Evolutionary conservation across 2,113 vertebrate species (phyloP).

Genomic region (Orthonyx spaldingii): DNA sequence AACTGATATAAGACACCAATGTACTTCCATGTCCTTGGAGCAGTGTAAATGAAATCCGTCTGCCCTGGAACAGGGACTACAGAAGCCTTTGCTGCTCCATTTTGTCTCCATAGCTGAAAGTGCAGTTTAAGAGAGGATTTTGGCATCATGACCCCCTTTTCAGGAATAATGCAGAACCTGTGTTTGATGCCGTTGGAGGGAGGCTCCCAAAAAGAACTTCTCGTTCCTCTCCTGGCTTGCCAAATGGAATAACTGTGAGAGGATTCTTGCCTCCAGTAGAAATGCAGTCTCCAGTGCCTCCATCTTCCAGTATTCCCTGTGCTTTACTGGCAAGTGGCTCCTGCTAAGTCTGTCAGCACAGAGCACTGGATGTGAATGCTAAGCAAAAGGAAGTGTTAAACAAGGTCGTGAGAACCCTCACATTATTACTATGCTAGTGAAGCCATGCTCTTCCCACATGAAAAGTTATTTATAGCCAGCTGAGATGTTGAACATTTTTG

Average conservation of each 20-base stretch:
- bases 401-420: background rate
- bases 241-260: background rate
- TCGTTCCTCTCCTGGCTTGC: background rate
- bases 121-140: background rate
- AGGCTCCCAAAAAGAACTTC: background rate
- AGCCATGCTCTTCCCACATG: background rate
- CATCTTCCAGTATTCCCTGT: background rate
- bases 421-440: background rate
- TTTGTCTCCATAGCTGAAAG: background rate
- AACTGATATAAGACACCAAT: background rate
- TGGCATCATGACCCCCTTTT: background rate
- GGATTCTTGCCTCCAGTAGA: background rate
- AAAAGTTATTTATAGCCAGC: slow-evolving; percentile 18
- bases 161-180: background rate
- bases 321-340: background rate
- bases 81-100: background rate
- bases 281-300: background rate
- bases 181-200: background rate
- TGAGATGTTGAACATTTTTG: slow-evolving; percentile 9
- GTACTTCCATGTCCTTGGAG: background rate
- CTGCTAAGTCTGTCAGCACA: background rate
- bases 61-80: background rate
- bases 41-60: background rate
- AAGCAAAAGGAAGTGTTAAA: background rate
- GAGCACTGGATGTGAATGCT: background rate